A percentile compares a stretch with the other conserved stretches of the same genome.
Conservation (phyloP, 2,113 vertebrate genomes). For the Muscicapa adusta region DNA sequence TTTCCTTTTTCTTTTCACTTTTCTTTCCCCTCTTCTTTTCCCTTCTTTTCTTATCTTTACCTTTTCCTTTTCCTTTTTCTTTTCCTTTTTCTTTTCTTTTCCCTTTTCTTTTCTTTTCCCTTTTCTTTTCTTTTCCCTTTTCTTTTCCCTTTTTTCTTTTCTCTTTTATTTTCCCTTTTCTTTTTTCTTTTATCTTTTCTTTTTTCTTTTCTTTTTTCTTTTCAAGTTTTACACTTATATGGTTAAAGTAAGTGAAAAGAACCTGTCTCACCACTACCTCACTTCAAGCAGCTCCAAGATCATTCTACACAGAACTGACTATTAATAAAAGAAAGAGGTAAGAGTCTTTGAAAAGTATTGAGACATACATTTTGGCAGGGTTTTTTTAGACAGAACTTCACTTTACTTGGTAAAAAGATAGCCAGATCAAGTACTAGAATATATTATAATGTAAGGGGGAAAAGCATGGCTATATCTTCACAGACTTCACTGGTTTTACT, state of each 20-base stretch:
- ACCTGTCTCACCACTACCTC: neutral
- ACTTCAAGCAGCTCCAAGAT: neutral
- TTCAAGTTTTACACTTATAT: neutral
- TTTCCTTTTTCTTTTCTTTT: too few species aligned
- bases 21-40: too few species aligned
- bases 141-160: neutral
- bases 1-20: accelerated
- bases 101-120: neutral
- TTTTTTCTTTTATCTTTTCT: neutral
- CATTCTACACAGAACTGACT: neutral
- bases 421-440: neutral
- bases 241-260: neutral
- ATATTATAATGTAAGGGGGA: neutral
- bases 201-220: too few species aligned
- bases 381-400: neutral
- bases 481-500: neutral
- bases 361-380: neutral
- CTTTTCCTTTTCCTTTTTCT: accelerated
- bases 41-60: neutral
- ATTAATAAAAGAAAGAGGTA: neutral
- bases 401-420: neutral
- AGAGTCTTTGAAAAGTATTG: neutral
- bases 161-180: too few species aligned
- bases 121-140: neutral
- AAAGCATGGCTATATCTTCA: neutral